Conservation (phyloP, 2,888 invertebrate genomes). For the Tridacna crocea region DNA sequence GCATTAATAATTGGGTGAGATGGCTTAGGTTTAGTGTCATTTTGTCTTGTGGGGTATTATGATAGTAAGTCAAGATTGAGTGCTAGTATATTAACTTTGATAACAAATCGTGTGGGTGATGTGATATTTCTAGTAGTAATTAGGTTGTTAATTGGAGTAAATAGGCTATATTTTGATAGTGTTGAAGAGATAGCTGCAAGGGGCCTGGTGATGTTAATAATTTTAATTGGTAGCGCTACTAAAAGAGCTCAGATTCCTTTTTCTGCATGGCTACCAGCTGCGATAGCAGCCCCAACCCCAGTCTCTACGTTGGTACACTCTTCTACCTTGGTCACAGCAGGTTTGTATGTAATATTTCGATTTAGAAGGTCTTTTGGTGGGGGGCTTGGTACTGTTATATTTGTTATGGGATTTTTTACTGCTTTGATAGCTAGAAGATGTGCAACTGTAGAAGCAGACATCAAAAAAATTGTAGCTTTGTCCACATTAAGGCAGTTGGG, state of each 20-base stretch:
- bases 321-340: constrained; percentile 91
- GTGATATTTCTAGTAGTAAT: constrained; percentile 87
- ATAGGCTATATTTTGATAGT: constrained; percentile 85
- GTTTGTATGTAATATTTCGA: constrained; percentile 90
- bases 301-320: constrained; percentile 92
- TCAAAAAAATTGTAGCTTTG: constrained; percentile 92
- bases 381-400: constrained; percentile 82
- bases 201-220: constrained; percentile 45
- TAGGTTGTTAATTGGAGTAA: constrained; percentile 10
- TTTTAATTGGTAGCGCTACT: constrained; percentile 87
- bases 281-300: constrained; percentile 91
- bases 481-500: constrained; percentile 91
- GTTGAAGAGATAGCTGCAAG: neutral
- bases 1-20: constrained; percentile 90
- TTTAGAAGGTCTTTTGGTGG: constrained; percentile 86
- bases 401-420: constrained; percentile 85
- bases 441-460: constrained; percentile 86
- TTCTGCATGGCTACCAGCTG: constrained; percentile 90
- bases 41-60: constrained; percentile 90
- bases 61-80: constrained; percentile 89
- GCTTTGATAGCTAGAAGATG: constrained; percentile 80
- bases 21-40: constrained; percentile 90
- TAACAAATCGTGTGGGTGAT: constrained; percentile 91
- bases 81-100: constrained; percentile 89
- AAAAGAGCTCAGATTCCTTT: constrained; percentile 93